These are phyloP conservation scores for Phrynosoma blainvillii DNA, from an alignment of 2,113 vertebrate genomes.

Conservation along the genomic window DNA sequence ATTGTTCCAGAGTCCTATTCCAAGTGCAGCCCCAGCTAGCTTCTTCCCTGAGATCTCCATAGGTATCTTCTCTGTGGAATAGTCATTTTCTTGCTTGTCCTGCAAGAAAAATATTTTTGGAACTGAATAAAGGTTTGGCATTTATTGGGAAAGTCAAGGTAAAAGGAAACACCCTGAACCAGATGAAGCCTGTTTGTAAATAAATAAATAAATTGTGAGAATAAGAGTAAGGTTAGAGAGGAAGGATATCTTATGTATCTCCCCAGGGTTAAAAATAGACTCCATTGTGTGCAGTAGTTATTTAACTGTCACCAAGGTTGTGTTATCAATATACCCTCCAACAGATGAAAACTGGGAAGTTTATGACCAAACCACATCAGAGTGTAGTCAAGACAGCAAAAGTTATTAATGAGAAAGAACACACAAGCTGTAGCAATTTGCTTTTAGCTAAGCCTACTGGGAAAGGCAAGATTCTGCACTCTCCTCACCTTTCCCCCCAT, in stretches of 20 bases:
- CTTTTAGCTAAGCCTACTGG: no score
- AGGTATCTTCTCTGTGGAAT: slow-evolving; percentile 28
- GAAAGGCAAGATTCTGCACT: no score
- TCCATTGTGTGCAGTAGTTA: neutral
- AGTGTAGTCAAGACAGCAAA: no score
- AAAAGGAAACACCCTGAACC: neutral
- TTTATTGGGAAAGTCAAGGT: neutral
- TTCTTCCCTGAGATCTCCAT: slow-evolving; percentile 22
- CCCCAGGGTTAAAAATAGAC: neutral
- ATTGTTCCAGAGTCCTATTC: slow-evolving; percentile 76
- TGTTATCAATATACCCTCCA: no score
- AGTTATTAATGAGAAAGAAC: no score
- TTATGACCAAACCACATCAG: no score
- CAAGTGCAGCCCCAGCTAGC: slow-evolving; percentile 6
- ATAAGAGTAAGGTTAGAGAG: neutral
- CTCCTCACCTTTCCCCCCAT: no score
- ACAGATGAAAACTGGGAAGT: no score
- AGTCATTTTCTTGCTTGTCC: slow-evolving; percentile 6
- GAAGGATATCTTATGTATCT: neutral
- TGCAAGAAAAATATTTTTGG: slow-evolving; percentile 54
- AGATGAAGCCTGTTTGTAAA: neutral
- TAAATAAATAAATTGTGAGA: neutral
- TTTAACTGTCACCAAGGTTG: neutral
- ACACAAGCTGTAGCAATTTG: no score
- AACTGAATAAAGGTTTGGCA: neutral